Conservation (phyloP, 2,113 vertebrate species). For the Tachycineta bicolor region DNA sequence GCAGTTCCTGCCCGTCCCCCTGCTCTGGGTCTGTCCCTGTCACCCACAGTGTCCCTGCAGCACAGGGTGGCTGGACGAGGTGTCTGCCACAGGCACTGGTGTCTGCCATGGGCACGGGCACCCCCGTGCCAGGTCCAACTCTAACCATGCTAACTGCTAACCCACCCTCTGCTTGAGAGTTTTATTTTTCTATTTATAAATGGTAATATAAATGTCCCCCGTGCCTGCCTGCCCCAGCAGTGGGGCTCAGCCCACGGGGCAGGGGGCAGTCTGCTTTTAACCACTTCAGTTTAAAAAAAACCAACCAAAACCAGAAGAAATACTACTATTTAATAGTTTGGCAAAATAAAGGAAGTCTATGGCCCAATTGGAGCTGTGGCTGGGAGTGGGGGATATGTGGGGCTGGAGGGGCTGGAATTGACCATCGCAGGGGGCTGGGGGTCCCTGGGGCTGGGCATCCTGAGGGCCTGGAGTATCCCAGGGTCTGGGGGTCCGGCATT, state of each 20-base stretch:
- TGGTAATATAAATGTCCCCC: conserved; percentile 75
- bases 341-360: conserved; percentile 40
- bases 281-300: not conserved
- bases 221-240: accelerated
- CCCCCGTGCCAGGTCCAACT: not conserved
- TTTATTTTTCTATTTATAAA: conserved; percentile 86
- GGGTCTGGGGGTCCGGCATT: not conserved
- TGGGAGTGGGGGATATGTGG: not conserved
- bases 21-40: not conserved
- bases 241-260: accelerated
- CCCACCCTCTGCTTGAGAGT: conserved; percentile 44
- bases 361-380: not conserved
- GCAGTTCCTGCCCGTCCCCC: accelerated
- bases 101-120: not conserved
- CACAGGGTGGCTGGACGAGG: accelerated
- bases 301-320: not conserved
- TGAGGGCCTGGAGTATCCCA: too few relatives aligned
- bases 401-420: not conserved
- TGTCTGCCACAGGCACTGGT: not conserved
- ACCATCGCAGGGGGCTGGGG: not conserved
- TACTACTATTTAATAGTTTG: conserved; percentile 33
- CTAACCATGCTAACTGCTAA: conserved; percentile 38
- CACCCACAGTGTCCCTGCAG: not conserved
- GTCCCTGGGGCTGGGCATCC: not conserved
- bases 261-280: not conserved